Evolutionary conservation across 2,888 invertebrate genomes (phyloP), one percentile per base, ranked within the genome.

Genomic region (Acanthosepion pharaonis): DNA sequence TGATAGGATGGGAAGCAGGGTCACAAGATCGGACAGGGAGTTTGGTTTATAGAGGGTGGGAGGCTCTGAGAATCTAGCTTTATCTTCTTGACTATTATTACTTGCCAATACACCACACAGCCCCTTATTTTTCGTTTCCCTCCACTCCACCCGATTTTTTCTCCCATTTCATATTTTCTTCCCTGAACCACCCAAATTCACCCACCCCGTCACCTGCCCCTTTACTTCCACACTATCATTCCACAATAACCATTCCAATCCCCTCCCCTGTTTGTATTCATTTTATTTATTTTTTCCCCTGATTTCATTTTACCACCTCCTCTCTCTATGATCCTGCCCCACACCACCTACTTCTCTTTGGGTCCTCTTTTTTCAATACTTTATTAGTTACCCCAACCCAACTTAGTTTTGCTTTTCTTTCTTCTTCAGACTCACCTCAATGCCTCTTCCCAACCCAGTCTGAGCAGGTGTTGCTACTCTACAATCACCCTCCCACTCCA

Each of bases 251-350:
- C n/a, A 33, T 33, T 33, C 33, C 78, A 11, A 15, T 33, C n/a
- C 11, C 78, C n/a, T 33, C 15, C n/a, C 78, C 78, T 78, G n/a
- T 78, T 78, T n/a, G 78, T 78, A 78, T 78, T 78, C 78, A 78
- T 78, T 78, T 78, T 78, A 78, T 78, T 78, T 33, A 78, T 78
- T 78, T 33, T 33, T 33, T 25, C 78, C n/a, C 78, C 78, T 33
- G 78, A 78, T 78, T 78, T 78, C 78, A 78, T 78, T 78, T 78
- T n/a, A 78, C 78, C 78, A n/a, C 78, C n/a, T 78, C 78, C n/a
- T n/a, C n/a, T n/a, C 2, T 15, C 78, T n/a, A 33, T 78, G 2
- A 78, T 78, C 78, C 11, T 15, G 1, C n/a, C n/a, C 78, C 5
- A n/a, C n/a, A 33, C 78, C 11, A n/a, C 9, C n/a, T 15, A 78